Evolutionary conservation across 2,797 vertebrate species (phyloP).

Genomic region (Typhlichthys subterraneus): DNA sequence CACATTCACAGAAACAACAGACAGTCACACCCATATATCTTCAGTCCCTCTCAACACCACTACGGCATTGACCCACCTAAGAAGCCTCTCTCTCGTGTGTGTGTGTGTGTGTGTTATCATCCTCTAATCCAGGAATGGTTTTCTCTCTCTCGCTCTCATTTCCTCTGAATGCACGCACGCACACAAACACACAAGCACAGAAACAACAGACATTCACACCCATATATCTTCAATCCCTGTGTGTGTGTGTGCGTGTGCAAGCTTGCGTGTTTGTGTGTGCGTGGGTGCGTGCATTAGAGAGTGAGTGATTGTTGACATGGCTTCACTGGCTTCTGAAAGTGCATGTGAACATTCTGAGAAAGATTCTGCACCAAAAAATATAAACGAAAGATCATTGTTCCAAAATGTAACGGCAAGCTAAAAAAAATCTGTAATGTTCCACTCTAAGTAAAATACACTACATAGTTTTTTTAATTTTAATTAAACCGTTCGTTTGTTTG

Average conservation of each 20-base stretch:
- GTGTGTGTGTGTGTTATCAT: neutral
- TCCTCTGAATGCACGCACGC: neutral
- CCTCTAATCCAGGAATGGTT: too few species aligned
- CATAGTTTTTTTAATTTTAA: too few species aligned
- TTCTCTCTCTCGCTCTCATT: too few species aligned
- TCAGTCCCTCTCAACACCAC: neutral
- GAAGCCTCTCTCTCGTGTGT: neutral
- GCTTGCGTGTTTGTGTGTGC: neutral
- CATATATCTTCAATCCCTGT: neutral
- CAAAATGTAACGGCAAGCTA: too few species aligned
- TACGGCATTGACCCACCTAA: neutral
- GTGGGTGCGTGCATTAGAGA: neutral
- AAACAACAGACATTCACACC: neutral
- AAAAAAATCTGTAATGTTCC: too few species aligned
- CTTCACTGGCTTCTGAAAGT: neutral
- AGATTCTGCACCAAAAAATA: too few species aligned
- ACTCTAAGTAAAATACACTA: too few species aligned
- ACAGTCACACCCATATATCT: conserved; percentile 9
- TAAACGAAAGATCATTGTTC: too few species aligned
- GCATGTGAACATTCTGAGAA: neutral
- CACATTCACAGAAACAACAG: neutral
- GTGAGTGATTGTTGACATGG: neutral
- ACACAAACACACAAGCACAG: neutral
- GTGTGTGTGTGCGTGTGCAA: neutral
- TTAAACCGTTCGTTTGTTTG: too few species aligned